Conservation (phyloP, 1,140 invertebrate genomes). For the Brachionus rubens region DNA sequence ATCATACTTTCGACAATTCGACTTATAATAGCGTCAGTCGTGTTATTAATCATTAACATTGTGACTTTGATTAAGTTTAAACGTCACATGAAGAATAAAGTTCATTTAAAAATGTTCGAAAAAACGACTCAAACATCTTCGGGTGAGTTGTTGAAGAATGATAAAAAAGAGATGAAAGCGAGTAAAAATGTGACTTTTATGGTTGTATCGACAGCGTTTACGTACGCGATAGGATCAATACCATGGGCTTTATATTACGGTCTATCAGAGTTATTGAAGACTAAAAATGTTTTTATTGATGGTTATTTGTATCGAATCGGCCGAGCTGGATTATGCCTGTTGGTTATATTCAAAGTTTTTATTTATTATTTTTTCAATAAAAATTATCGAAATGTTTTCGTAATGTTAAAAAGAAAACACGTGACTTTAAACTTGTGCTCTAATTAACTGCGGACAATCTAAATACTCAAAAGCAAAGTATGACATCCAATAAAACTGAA, state of each 20-base stretch:
- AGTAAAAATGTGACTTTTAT: constrained; percentile 1
- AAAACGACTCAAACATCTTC: background rate
- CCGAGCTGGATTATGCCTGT: background rate
- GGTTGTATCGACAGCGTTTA: background rate
- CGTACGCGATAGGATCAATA: constrained; percentile 2
- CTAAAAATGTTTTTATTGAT: background rate
- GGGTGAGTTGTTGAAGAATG: background rate
- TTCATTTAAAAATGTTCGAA: background rate
- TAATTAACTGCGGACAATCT: no score
- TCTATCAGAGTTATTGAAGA: background rate
- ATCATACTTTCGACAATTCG: background rate
- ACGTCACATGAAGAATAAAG: background rate
- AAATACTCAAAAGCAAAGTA: no score
- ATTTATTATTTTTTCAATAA: background rate
- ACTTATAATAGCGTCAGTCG: background rate
- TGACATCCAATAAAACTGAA: no score
- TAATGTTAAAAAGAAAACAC: background rate
- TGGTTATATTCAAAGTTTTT: background rate
- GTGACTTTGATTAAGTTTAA: constrained; percentile 4
- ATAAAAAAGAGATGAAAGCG: background rate
- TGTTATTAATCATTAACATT: constrained; percentile 5
- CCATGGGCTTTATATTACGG: background rate
- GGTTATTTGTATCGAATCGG: background rate
- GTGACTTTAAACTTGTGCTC: no score
- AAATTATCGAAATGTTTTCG: background rate